phyloP scores from a whole-genome alignment of 1,140 invertebrate genomes.

The Tenebrio molitor region DNA sequence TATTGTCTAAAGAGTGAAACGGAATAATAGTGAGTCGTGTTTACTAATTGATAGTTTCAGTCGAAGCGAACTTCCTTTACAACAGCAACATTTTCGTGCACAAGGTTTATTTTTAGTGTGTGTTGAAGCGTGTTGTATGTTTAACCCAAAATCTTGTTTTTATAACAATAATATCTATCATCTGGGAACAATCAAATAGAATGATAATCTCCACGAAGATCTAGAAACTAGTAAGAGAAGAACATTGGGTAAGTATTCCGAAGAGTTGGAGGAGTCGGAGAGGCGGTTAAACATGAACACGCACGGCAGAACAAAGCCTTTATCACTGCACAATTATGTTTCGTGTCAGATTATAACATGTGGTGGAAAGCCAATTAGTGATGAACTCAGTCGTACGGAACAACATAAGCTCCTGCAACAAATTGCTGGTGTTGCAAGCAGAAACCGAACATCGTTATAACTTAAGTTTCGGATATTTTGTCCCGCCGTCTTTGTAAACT shows the following conservation, averaged over 20 bases:
- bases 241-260: constrained; percentile 2
- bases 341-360: constrained; percentile 64
- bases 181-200: constrained; percentile 10
- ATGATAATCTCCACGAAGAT: constrained; percentile 22
- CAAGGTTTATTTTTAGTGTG: background rate
- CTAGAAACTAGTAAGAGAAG: constrained; percentile 6
- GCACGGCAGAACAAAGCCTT: constrained; percentile 61
- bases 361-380: constrained; percentile 64
- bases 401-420: constrained; percentile 57
- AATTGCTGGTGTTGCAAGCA: constrained; percentile 47
- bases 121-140: background rate
- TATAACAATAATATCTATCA: constrained; percentile 33
- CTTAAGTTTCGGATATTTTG: constrained; percentile 12
- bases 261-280: constrained; percentile 16
- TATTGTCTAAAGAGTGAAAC: too few relatives aligned
- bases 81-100: background rate
- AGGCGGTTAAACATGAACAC: constrained; percentile 46
- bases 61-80: constrained; percentile 8
- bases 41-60: constrained; percentile 8
- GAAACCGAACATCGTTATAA: constrained; percentile 26
- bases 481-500: background rate
- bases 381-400: constrained; percentile 60
- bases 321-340: constrained; percentile 64
- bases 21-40: constrained; percentile 6
- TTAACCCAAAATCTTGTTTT: constrained; percentile 1